phyloP scores from a whole-genome alignment of 1,140 invertebrate genomes.

The Papilio helenus region DNA sequence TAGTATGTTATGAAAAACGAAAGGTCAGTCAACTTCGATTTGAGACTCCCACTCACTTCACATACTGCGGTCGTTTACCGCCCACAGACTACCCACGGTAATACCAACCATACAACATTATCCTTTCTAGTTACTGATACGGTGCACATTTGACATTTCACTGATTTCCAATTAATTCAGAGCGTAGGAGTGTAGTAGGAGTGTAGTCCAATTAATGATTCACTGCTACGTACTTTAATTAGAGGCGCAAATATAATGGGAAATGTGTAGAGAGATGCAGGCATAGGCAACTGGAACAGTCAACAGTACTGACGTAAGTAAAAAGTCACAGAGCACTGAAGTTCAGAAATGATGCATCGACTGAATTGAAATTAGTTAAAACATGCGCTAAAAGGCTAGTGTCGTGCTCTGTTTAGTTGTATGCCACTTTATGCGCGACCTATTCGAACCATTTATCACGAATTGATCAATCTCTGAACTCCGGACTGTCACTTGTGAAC shows the following conservation, averaged over 20 bases:
- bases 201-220: neutral
- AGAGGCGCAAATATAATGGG: neutral
- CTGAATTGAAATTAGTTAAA: too few relatives aligned
- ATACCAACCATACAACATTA: neutral
- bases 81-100: neutral
- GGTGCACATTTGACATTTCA: slow-evolving; percentile 11
- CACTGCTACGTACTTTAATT: neutral
- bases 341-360: too few relatives aligned
- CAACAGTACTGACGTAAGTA: too few relatives aligned
- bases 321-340: too few relatives aligned
- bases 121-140: neutral
- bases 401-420: neutral
- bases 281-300: neutral
- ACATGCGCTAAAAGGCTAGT: neutral
- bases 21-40: neutral
- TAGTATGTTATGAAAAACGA: slow-evolving; percentile 3
- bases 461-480: slow-evolving; percentile 62
- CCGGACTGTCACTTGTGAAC: slow-evolving; percentile 59
- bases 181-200: neutral
- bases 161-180: slow-evolving; percentile 5
- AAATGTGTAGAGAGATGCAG: neutral
- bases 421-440: neutral
- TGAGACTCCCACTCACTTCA: neutral
- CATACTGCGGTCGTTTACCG: slow-evolving; percentile 6
- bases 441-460: slow-evolving; percentile 56